Evolutionary conservation across 2,888 invertebrate species (phyloP).

Genomic region (Tolmerus cingulatus): DNA sequence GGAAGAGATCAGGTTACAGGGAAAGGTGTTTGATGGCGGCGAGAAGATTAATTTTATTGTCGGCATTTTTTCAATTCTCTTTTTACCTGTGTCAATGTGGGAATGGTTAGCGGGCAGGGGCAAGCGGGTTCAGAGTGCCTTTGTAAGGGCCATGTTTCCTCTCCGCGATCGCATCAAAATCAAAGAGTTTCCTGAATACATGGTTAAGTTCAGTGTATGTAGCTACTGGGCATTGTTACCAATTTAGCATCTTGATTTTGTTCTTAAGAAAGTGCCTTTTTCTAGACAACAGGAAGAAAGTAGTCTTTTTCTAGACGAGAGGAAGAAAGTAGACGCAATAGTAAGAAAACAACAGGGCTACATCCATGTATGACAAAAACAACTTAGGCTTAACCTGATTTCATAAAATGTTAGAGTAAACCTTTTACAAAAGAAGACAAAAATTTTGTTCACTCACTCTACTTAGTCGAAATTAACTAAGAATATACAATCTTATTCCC

Average conservation of each 20-base stretch:
- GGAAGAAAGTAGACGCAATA: neutral
- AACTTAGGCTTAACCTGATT: no score
- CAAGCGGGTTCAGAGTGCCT: neutral
- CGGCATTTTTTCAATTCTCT: neutral
- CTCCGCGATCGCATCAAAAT: neutral
- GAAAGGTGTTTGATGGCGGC: neutral
- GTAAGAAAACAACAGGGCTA: no score
- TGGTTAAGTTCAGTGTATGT: neutral
- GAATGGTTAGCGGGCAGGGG: neutral
- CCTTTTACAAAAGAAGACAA: no score
- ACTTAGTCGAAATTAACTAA: no score
- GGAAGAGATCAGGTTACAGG: neutral
- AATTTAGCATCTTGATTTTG: neutral
- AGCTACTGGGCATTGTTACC: neutral
- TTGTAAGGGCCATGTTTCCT: neutral
- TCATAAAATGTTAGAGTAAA: no score
- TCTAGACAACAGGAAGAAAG: neutral
- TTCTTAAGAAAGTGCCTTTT: neutral
- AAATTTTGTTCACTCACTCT: no score
- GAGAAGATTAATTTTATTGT: neutral
- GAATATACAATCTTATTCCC: no score
- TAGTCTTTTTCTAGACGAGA: neutral
- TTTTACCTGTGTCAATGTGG: neutral
- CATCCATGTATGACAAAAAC: neutral
- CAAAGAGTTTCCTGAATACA: neutral